Conservation (phyloP, 2,113 vertebrate genomes). For the Sinocyclocheilus grahami region DNA sequence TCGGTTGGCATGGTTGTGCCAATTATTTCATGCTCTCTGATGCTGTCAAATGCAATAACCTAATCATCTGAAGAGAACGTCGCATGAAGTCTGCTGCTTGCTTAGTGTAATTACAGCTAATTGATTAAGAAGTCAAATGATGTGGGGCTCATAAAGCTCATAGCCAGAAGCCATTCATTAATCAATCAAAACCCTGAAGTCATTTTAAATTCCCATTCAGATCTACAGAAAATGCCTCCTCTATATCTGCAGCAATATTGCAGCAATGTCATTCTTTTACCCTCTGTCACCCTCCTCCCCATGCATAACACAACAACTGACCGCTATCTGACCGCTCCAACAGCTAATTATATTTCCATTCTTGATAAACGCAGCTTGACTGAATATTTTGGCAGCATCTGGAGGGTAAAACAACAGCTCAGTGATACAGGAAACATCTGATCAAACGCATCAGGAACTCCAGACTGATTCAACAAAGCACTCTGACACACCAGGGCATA, state of each 20-base stretch:
- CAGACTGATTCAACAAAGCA: conserved; percentile 36
- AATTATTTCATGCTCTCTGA: conserved; percentile 28
- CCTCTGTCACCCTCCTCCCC: not conserved
- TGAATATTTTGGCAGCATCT: conserved; percentile 27
- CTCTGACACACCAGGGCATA: conserved; percentile 16
- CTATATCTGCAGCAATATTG: not conserved
- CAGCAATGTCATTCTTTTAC: not conserved
- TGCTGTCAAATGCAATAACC: conserved; percentile 2
- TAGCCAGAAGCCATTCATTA: not conserved
- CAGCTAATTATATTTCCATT: conserved; percentile 25
- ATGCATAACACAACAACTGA: conserved; percentile 2
- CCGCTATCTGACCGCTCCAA: not conserved
- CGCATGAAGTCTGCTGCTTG: conserved; percentile 33
- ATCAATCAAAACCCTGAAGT: not conserved
- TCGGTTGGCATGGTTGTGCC: not conserved
- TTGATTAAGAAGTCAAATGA: conserved; percentile 20
- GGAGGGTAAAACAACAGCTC: conserved; percentile 20
- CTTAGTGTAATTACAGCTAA: conserved; percentile 38
- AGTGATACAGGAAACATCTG: conserved; percentile 40
- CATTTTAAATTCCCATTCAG: not conserved
- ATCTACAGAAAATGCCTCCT: not conserved
- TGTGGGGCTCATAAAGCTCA: conserved; percentile 6
- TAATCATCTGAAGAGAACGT: conserved; percentile 9
- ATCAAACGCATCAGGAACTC: conserved; percentile 25
- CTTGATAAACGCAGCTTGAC: conserved; percentile 16